phyloP scores from a whole-genome alignment of 1,140 invertebrate species.

The Pseudomyrmex sp. region DNA sequence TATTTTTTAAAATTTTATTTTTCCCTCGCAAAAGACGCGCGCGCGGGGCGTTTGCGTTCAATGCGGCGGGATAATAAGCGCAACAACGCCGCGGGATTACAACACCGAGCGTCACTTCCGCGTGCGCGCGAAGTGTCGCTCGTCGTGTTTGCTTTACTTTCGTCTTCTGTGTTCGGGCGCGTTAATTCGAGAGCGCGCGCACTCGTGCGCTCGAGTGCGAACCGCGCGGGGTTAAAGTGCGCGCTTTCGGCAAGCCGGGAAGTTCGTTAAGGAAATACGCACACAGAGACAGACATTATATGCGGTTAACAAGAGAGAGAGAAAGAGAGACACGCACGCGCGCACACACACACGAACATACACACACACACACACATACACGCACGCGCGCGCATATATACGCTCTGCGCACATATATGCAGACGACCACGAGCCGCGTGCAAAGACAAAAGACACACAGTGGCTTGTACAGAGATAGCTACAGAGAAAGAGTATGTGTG shows the following conservation, averaged over 20 bases:
- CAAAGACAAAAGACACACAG: constrained; percentile 38
- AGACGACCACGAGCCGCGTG: constrained; percentile 67
- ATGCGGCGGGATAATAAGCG: constrained; percentile 32
- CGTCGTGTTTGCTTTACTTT: constrained; percentile 36
- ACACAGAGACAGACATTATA: constrained; percentile 48
- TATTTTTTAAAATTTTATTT: background rate
- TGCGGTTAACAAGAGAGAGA: constrained; percentile 70
- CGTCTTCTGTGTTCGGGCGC: background rate
- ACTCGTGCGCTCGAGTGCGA: constrained; percentile 46
- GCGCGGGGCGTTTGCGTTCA: constrained; percentile 1
- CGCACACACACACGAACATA: constrained; percentile 64
- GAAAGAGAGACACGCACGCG: constrained; percentile 62
- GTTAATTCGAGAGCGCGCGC: constrained; percentile 50
- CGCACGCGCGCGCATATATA: constrained; percentile 67
- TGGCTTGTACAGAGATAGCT: constrained; percentile 33
- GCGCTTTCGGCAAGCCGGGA: constrained; percentile 47
- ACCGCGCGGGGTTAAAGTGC: constrained; percentile 44
- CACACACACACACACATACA: constrained; percentile 63
- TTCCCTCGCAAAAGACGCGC: too few species aligned
- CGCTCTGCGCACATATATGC: constrained; percentile 69
- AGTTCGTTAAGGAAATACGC: constrained; percentile 57
- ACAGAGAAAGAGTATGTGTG: constrained; percentile 38
- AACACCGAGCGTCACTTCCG: constrained; percentile 27
- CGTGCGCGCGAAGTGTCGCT: constrained; percentile 25
- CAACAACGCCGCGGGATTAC: constrained; percentile 22